Percentiles rank a stretch among this genome's conserved stretches.
Evolutionary conservation across 2,888 invertebrate genomes (phyloP).

Genomic region (Lasioglossum figueresi): DNA sequence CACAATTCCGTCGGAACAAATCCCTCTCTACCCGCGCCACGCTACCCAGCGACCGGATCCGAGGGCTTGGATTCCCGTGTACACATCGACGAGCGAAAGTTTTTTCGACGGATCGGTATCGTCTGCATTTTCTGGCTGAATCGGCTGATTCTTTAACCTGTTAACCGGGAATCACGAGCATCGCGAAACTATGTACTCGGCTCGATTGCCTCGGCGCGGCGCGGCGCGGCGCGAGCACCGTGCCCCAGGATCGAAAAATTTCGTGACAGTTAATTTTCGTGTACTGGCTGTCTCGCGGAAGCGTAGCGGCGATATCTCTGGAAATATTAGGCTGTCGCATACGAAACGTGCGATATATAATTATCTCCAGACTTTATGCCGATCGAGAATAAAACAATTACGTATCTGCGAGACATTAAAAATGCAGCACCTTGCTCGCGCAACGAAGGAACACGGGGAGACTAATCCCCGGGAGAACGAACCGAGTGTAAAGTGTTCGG

Average conservation of each 20-base stretch:
- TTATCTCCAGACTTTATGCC: too few species aligned
- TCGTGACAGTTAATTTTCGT: too few species aligned
- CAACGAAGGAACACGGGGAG: neutral
- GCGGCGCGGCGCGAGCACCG: too few species aligned
- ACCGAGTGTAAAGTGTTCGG: neutral
- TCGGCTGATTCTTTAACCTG: constrained; percentile 1
- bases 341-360: too few species aligned
- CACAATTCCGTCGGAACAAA: constrained; percentile 9
- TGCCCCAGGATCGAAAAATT: too few species aligned
- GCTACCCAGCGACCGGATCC: neutral
- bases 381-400: too few species aligned
- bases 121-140: neutral
- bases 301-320: too few species aligned
- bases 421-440: too few species aligned
- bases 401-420: too few species aligned
- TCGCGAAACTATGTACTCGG: neutral
- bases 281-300: too few species aligned
- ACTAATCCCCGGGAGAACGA: neutral
- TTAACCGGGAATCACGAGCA: neutral
- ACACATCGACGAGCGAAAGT: constrained; percentile 4
- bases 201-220: neutral
- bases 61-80: constrained; percentile 4
- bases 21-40: neutral
- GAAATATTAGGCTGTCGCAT: too few species aligned
- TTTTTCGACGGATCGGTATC: neutral